Evolutionary conservation across 2,113 vertebrate genomes (phyloP).

Genomic region (Halichoeres trimaculatus): DNA sequence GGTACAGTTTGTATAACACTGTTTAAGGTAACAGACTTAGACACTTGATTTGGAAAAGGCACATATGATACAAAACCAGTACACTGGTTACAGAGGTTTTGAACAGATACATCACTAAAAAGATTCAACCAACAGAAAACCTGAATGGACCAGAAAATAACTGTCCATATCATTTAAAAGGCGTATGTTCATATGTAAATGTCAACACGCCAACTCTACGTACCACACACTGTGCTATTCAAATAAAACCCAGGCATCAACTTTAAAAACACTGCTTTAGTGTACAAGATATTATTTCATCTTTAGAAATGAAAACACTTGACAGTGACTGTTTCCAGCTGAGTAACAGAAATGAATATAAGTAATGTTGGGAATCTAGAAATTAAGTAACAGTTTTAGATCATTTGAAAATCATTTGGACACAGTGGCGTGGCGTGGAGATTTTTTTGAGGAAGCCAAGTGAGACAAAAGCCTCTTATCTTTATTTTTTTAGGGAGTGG

Average conservation of each 20-base stretch:
- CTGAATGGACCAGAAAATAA: not conserved
- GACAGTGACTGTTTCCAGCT: too few relatives aligned
- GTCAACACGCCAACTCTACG: not conserved
- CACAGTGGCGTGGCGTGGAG: too few relatives aligned
- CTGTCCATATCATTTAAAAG: not conserved
- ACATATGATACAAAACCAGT: slow-evolving; percentile 7
- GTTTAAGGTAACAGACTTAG: not conserved
- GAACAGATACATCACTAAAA: not conserved
- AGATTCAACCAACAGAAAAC: not conserved
- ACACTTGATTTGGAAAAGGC: slow-evolving; percentile 29
- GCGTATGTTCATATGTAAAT: not conserved
- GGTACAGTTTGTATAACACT: slow-evolving; percentile 9
- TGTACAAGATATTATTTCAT: not conserved
- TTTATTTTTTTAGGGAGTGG: too few relatives aligned
- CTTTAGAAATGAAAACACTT: not conserved
- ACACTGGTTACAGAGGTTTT: not conserved
- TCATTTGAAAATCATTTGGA: too few relatives aligned
- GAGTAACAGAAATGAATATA: too few relatives aligned
- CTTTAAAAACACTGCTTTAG: not conserved
- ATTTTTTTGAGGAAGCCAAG: too few relatives aligned
- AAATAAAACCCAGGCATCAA: not conserved
- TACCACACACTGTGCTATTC: not conserved
- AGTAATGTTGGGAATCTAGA: too few relatives aligned
- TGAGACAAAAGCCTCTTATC: too few relatives aligned
- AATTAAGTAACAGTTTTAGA: too few relatives aligned